Evolutionary conservation across 2,888 invertebrate species (phyloP).

Genomic region (Drosophila pseudotalamancana): DNA sequence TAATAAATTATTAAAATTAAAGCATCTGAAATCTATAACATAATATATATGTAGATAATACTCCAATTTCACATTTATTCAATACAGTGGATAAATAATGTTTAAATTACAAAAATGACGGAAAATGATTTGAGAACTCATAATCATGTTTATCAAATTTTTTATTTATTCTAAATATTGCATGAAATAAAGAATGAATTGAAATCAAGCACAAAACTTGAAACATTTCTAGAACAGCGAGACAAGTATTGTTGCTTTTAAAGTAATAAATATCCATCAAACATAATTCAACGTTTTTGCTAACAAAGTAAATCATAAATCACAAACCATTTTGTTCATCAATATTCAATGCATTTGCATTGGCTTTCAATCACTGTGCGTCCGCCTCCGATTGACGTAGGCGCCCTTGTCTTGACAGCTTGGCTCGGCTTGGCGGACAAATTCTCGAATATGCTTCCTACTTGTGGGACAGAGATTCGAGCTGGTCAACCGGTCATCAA

Average conservation of each 20-base stretch:
- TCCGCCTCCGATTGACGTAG: constrained; percentile 20
- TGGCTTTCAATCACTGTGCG: constrained; percentile 20
- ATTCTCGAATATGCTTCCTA: constrained; percentile 43
- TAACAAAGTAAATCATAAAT: not conserved
- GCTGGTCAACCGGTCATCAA: constrained; percentile 24
- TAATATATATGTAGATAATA: too few relatives aligned
- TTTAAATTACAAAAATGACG: too few relatives aligned
- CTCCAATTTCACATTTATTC: too few relatives aligned
- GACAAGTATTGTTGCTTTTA: not conserved
- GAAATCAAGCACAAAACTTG: not conserved
- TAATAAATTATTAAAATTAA: too few relatives aligned
- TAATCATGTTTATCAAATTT: too few relatives aligned
- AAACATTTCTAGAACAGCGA: not conserved
- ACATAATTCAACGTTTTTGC: not conserved
- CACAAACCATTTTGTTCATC: not conserved
- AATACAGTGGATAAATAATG: too few relatives aligned
- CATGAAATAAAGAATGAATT: too few relatives aligned
- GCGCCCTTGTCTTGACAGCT: constrained; percentile 24
- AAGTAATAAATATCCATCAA: not conserved
- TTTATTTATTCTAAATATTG: too few relatives aligned
- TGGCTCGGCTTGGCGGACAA: constrained; percentile 1
- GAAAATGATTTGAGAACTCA: too few relatives aligned
- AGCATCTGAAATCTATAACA: too few relatives aligned
- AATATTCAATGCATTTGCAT: constrained; percentile 25
- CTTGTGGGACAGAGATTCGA: constrained; percentile 22